Base-by-base conservation (phyloP, 1,140 invertebrate species). In the Chironomus striatipennis region DNA sequence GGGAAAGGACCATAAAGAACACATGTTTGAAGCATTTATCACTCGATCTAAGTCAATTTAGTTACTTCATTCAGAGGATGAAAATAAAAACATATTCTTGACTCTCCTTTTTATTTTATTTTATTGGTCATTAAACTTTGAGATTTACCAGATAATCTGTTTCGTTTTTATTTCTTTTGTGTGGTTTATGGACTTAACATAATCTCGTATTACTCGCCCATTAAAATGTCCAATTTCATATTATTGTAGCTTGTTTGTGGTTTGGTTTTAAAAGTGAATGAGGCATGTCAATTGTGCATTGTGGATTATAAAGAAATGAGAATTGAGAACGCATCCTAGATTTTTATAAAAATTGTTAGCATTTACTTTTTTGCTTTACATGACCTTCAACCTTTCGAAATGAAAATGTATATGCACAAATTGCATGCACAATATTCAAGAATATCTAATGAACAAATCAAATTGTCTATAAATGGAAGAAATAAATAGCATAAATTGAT, bases 241-340 rank as follows among this genome's bases (percentile, higher is more conserved):
- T 47, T 47, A 5, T n/a, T n/a, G n/a, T n/a, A n/a, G n/a, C n/a
- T n/a, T n/a, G n/a, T n/a, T n/a, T n/a, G n/a, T n/a, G n/a, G n/a
- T n/a, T n/a, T 34, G 24, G 24, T 34, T 34, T 34, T 2, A 34
- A 34, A 34, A 34, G 24, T 34, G 47, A 57, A 57, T 57, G 47
- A 57, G n/a, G 47, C 12, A 57, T n/a, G n/a, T 57, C 47, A 57
- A 57, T 57, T 57, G 47, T 57, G 15, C n/a, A 57, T 57, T 57
- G 47, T n/a, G n/a, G 12, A 15, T 2, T 34, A 34, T 34, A 34
- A 34, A 34, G 24, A 34, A 34, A 34, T 34, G 24, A 57, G 12
- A 18, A 70, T 70, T 18, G 65, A 70, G 65, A 70, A 70, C 65
- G 65, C 65, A 70, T 70, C 65, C 65, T 18, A 70, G 17, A 18